phyloP scores from a whole-genome alignment of 2,888 invertebrate genomes.

The Apodemia hepburni region DNA sequence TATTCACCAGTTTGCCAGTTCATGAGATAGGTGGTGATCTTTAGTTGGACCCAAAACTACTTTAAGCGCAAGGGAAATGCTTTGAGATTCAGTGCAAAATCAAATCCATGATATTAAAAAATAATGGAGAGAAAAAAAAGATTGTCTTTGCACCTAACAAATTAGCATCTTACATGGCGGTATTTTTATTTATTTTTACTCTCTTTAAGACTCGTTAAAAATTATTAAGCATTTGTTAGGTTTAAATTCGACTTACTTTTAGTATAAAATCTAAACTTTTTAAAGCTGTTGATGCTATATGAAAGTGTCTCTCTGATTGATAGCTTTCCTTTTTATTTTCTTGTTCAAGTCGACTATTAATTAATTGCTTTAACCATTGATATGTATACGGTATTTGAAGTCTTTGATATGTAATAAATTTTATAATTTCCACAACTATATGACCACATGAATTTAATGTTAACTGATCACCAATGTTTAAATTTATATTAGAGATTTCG shows the following conservation, averaged over 20 bases:
- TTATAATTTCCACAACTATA: constrained; percentile 77
- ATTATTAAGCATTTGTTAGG: too few species aligned
- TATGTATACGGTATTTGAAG: constrained; percentile 76
- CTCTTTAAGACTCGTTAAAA: too few species aligned
- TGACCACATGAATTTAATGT: constrained; percentile 79
- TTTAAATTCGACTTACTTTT: constrained; percentile 44
- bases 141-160: too few species aligned
- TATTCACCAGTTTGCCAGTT: too few species aligned
- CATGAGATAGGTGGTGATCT: too few species aligned
- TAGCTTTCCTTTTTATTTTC: constrained; percentile 52
- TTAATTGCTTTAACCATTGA: constrained; percentile 69
- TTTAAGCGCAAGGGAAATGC: too few species aligned
- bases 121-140: too few species aligned
- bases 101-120: too few species aligned
- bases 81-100: too few species aligned
- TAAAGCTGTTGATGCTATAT: constrained; percentile 58
- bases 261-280: constrained; percentile 67
- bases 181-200: too few species aligned
- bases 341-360: constrained; percentile 53
- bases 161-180: too few species aligned
- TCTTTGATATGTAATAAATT: constrained; percentile 78
- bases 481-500: constrained; percentile 38
- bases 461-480: constrained; percentile 72
- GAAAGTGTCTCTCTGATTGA: constrained; percentile 65
- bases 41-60: too few species aligned